These are phyloP conservation scores for Diarsia brunnea DNA, from an alignment of 2,888 invertebrate genomes.

Conservation along the genomic window DNA sequence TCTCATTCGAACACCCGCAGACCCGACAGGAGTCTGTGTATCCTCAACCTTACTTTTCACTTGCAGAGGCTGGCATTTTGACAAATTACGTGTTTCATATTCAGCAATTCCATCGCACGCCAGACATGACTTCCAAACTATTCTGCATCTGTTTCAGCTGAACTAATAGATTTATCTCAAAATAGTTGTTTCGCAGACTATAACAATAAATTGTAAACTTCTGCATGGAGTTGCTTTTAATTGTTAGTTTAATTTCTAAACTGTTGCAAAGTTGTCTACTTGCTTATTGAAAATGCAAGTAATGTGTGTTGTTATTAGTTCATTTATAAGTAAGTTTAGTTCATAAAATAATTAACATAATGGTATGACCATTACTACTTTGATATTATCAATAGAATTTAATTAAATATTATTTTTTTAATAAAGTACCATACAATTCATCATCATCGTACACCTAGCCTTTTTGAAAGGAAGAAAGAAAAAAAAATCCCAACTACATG, in stretches of 20 bases:
- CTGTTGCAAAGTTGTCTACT: background rate
- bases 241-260: background rate
- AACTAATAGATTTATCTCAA: conserved; percentile 26
- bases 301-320: background rate
- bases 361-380: no score
- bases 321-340: background rate
- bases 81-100: conserved; percentile 36
- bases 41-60: background rate
- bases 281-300: background rate
- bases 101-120: conserved; percentile 1
- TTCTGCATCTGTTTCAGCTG: conserved; percentile 20
- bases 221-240: background rate
- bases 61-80: conserved; percentile 27
- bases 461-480: no score
- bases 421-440: no score
- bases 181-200: background rate
- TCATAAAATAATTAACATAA: background rate
- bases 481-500: no score
- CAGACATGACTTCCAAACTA: conserved; percentile 14
- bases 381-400: background rate
- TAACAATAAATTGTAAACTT: conserved; percentile 12
- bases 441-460: no score
- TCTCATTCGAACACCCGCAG: no score
- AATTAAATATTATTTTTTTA: no score
- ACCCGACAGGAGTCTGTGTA: no score